A percentile compares a stretch with the other conserved stretches of the same genome.
These are phyloP conservation scores for Idris sp. DNA, from an alignment of 1,140 invertebrate genomes.

Conservation along the genomic window DNA sequence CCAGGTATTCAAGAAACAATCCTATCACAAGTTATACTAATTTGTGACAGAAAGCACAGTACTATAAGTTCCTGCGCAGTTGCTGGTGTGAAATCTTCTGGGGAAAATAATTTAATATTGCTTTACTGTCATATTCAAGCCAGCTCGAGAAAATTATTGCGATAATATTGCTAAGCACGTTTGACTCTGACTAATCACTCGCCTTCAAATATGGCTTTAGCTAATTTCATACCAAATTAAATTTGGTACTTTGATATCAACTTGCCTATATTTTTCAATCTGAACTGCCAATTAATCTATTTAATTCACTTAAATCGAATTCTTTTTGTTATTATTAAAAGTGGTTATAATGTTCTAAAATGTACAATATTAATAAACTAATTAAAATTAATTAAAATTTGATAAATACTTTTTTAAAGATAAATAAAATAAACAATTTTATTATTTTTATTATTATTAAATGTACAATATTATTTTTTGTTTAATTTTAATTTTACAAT, in stretches of 20 bases:
- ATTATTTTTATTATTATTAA: no score
- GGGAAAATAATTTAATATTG: conserved; percentile 24
- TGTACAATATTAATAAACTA: no score
- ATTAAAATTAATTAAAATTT: no score
- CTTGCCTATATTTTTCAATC: conserved; percentile 10
- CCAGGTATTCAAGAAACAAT: conserved; percentile 3
- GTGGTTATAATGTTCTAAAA: no score
- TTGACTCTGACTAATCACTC: conserved; percentile 21
- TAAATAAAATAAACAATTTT: neutral
- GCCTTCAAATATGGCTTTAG: conserved; percentile 20
- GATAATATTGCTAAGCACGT: conserved; percentile 17
- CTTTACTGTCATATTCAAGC: conserved; percentile 10
- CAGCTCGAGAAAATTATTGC: conserved; percentile 3
- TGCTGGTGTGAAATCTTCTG: conserved; percentile 9
- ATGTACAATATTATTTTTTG: no score
- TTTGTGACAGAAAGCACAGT: conserved; percentile 13
- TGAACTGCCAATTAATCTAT: conserved; percentile 10
- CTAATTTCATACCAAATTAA: conserved; percentile 23
- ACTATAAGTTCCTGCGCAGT: no score
- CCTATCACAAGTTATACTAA: conserved; percentile 14
- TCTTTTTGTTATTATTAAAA: no score
- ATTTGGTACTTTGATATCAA: conserved; percentile 21
- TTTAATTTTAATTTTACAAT: no score
- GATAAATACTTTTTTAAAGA: no score
- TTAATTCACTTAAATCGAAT: neutral